Conservation (phyloP, 2,888 invertebrate genomes). For the Sarcophaga carnaria region DNA sequence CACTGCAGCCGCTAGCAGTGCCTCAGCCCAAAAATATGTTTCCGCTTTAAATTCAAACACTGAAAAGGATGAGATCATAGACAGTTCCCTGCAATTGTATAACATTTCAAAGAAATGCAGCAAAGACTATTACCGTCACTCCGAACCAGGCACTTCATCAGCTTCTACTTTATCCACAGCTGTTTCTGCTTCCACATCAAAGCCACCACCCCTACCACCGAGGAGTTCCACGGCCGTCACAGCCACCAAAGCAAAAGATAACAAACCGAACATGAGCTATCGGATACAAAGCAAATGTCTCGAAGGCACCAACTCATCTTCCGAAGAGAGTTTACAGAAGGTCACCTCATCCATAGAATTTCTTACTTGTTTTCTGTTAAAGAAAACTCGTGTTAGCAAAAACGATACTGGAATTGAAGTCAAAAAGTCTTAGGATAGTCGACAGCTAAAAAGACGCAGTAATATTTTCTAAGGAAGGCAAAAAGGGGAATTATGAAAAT, state of each 20-base stretch:
- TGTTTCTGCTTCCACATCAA: constrained; percentile 65
- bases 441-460: constrained; percentile 70
- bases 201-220: constrained; percentile 67
- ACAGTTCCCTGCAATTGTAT: constrained; percentile 79
- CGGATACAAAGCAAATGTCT: constrained; percentile 72
- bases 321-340: constrained; percentile 80
- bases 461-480: constrained; percentile 68
- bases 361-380: constrained; percentile 79
- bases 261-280: constrained; percentile 66
- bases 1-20: constrained; percentile 35
- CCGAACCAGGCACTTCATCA: constrained; percentile 57
- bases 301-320: constrained; percentile 75
- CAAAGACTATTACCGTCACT: constrained; percentile 79
- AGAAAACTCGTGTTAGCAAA: constrained; percentile 76
- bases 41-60: constrained; percentile 71
- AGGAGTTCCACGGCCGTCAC: constrained; percentile 54
- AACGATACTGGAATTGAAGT: constrained; percentile 66
- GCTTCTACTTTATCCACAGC: constrained; percentile 38
- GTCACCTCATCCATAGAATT: constrained; percentile 80
- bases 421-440: constrained; percentile 78
- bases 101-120: constrained; percentile 80
- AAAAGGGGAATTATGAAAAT: neutral
- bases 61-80: constrained; percentile 78
- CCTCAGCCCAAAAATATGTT: constrained; percentile 65
- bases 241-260: constrained; percentile 57